Base-by-base conservation (phyloP, 2,888 invertebrate genomes). In the Cybosia mesomella region DNA sequence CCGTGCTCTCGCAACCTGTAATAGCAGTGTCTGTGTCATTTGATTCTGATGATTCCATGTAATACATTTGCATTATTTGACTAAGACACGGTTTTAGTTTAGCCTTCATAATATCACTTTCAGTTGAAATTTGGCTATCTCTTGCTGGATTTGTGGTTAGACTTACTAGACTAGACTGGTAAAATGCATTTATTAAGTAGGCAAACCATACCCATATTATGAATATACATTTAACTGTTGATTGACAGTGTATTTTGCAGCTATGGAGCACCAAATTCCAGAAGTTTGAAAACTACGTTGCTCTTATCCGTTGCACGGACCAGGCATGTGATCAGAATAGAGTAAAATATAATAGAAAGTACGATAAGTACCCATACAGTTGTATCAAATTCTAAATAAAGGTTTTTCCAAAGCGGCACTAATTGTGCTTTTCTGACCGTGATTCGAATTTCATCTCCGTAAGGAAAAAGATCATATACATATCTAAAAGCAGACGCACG, bases 151-250 rank as follows among this genome's bases (percentile, higher is more conserved):
- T 76, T 9, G 74, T 69, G 7, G 75, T 84, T 1, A 84, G 68
- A 73, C 86, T 87, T 21, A 83, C 72, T 24, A 87, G 69, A 53
- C 72, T 80, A 0, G 84, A 81, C 24, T 82, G 84, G 62, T 84
- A 85, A 28, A 77, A 81, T 58, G 70, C 71, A 66, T 80, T 83
- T 0, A 85, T 70, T 5, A 85, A 65, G 68, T 71, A 85, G 0
- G 89, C 83, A 22, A 88, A 91, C 81, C 85, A 81, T 4, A 90
- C 75, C 91, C 91, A 91, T 18, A 82, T 71, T 28, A 89, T 81
- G 7, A 90, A 74, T 1, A 81, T 28, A 32, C 24, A 66, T 32
- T 70, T n/a, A n/a, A 75, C 61, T 9, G 49, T 59, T 11, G 67
- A 64, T 9, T 64, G 5, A 39, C 65, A 15, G 4, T 60, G 67